Evolutionary conservation across 2,797 vertebrate genomes (phyloP).

Genomic region (Spinibarbus caldwelli): DNA sequence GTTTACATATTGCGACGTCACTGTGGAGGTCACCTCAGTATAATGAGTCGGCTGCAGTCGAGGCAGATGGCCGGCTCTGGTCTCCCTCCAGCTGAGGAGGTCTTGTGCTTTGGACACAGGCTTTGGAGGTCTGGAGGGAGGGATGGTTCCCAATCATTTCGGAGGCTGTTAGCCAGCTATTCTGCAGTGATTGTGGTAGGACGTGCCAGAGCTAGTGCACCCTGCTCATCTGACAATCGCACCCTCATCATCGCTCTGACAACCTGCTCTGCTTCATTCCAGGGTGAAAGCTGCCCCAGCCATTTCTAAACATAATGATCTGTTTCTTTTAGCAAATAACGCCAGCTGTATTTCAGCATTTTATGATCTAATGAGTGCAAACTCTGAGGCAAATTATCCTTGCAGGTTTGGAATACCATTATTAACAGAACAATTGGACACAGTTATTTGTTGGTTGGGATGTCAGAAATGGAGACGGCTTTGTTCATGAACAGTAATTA

Average conservation of each 20-base stretch:
- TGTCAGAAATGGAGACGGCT: background rate
- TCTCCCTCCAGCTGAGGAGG: constrained; percentile 30
- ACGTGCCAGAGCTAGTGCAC: constrained; percentile 30
- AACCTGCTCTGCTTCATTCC: constrained; percentile 38
- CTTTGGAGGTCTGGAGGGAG: constrained; percentile 22
- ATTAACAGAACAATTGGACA: too few relatives aligned
- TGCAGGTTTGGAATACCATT: too few relatives aligned
- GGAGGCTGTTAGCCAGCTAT: constrained; percentile 39
- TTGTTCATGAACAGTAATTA: background rate
- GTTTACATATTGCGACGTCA: constrained; percentile 18
- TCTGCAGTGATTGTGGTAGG: constrained; percentile 39
- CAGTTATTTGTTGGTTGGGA: too few relatives aligned
- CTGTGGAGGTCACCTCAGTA: constrained; percentile 30
- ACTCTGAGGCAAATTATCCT: too few relatives aligned
- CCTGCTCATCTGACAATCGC: constrained; percentile 36
- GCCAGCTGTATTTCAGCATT: constrained; percentile 1
- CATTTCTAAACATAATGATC: constrained; percentile 25
- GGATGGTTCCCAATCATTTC: constrained; percentile 31
- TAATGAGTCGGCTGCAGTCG: background rate
- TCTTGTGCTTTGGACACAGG: constrained; percentile 42
- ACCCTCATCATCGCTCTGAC: constrained; percentile 33
- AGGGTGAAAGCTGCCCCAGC: constrained; percentile 30
- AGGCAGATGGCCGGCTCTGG: constrained; percentile 37
- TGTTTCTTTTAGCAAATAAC: constrained; percentile 21
- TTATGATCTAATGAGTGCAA: background rate